A percentile compares a stretch with the other conserved stretches of the same genome.
Conservation (phyloP, 2,113 vertebrate genomes). For the Neodontobutis hainanensis region DNA sequence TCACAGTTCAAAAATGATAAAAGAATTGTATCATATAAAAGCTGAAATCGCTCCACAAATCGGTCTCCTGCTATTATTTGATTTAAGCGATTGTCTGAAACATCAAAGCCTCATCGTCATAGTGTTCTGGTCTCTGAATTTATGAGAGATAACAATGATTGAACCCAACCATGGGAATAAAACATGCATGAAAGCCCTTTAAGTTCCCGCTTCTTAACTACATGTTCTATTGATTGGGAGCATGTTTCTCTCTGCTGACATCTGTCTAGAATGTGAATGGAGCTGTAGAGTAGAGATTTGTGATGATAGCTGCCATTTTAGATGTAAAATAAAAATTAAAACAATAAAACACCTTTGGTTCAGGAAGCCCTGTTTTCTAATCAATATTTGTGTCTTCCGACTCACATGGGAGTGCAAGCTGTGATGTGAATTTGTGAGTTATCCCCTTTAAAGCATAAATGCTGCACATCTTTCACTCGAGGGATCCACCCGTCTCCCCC, state of each 20-base stretch:
- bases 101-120: constrained; percentile 59
- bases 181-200: constrained; percentile 46
- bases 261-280: constrained; percentile 40
- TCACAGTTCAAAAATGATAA: constrained; percentile 58
- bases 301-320: constrained; percentile 2
- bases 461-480: constrained; percentile 32
- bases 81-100: constrained; percentile 64
- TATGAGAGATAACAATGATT: constrained; percentile 63
- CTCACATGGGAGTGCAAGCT: constrained; percentile 32
- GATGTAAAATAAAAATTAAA: constrained; percentile 7
- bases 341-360: constrained; percentile 28
- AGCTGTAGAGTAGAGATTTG: constrained; percentile 12
- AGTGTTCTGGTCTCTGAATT: constrained; percentile 44
- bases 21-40: constrained; percentile 44
- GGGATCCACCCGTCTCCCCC: constrained; percentile 24
- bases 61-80: constrained; percentile 51
- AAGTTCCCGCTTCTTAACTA: constrained; percentile 53
- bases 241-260: constrained; percentile 32
- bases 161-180: constrained; percentile 54
- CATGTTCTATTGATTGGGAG: constrained; percentile 51
- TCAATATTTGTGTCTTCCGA: constrained; percentile 36
- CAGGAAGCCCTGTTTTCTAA: constrained; percentile 16
- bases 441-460: constrained; percentile 46
- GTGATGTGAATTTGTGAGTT: constrained; percentile 31
- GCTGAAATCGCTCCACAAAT: constrained; percentile 51